Evolutionary conservation across 2,797 vertebrate species (phyloP).

Genomic region (Nyctalus aviator): DNA sequence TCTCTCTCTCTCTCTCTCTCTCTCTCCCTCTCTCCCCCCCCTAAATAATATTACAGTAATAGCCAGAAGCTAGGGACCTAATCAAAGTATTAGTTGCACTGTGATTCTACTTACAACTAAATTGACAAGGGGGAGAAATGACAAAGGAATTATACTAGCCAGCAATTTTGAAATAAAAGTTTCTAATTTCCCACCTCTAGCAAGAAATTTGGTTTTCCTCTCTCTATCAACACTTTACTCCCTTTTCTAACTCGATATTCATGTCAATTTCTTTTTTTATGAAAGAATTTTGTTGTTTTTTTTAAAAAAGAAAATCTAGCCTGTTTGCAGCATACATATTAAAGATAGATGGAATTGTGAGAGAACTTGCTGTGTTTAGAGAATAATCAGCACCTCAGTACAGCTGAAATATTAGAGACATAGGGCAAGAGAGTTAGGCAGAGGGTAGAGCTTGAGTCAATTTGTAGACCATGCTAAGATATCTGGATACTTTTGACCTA

Average conservation of each 20-base stretch:
- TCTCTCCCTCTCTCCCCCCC: not conserved
- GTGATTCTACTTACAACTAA: not conserved
- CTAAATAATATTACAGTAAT: not conserved
- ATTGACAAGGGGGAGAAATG: not conserved
- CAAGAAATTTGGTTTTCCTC: not conserved
- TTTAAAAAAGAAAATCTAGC: not conserved
- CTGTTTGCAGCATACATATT: not conserved
- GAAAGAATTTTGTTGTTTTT: not conserved
- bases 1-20: not conserved
- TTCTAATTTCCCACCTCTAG: not conserved
- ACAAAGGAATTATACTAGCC: not conserved
- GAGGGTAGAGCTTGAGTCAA: not conserved
- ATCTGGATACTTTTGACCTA: not conserved
- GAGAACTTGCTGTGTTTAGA: not conserved
- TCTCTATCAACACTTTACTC: not conserved
- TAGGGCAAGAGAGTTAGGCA: not conserved
- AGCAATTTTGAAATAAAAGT: slow-evolving; percentile 22
- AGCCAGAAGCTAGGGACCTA: slow-evolving; percentile 13
- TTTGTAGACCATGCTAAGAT: not conserved
- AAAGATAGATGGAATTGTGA: not conserved
- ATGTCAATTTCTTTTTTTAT: not conserved
- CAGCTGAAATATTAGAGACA: not conserved
- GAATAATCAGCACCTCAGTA: not conserved
- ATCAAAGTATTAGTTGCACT: not conserved
- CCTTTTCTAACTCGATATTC: not conserved